Evolutionary conservation across 2,113 vertebrate genomes (phyloP), one percentile per base, ranked within the genome.

Genomic region (Lates calcarifer): DNA sequence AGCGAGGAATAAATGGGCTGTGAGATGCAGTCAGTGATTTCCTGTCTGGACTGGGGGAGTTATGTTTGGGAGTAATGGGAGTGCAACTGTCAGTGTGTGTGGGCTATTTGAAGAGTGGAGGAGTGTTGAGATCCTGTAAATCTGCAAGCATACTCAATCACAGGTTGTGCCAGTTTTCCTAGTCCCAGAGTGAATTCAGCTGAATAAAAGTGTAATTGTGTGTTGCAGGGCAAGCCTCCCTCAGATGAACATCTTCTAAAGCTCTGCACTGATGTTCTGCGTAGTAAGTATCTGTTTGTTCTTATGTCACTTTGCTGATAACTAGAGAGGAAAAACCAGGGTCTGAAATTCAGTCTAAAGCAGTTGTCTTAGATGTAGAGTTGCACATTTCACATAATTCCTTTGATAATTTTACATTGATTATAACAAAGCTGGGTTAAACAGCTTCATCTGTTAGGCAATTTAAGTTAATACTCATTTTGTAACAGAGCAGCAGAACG

Each of bases 181-280:
- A 13, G 45, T 74, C 62, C 70, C 73, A 15, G 11, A 28, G 45
- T 8, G 66, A 70, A 45, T 71, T 53, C 37, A 37, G 41, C 70
- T 77, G 35, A 85, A 63, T 77, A 45, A 39, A 45, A 47, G 81
- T 83, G 55, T 82, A 24, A 68, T 80, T 90, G 15, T 91, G 86
- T 93, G 74, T 94, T 94, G 61, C 92, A 95, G 95, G 95, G 94
- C 37, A 95, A 94, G 65, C 73, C 94, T 80, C 93, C 94, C 7
- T 94, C 95, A 15, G 94, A 95, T n/a, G 92, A 95, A n/a, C 86
- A 93, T 77, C 89, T 95, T 22, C 83, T 94, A 22, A 94, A 94
- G 82, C 92, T 95, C 62, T 95, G 92, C 77, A 74, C 83, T 20
- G 91, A 94, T 58, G 85, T 94, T 56, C 77, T 95, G 67, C 92